These are phyloP conservation scores for Galerucella nymphaeae DNA, from an alignment of 2,888 invertebrate genomes.

Conservation along the genomic window DNA sequence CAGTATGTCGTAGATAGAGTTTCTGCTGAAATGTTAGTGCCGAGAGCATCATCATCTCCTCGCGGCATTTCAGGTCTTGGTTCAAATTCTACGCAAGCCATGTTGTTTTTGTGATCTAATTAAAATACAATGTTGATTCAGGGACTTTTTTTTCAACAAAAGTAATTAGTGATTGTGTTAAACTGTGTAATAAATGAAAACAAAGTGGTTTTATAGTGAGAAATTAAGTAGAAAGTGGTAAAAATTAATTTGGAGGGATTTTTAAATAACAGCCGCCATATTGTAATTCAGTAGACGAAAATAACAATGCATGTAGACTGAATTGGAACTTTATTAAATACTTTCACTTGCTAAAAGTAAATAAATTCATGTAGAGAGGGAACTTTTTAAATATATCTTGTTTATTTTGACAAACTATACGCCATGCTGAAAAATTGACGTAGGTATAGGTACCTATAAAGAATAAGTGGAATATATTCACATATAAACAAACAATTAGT, in stretches of 20 bases:
- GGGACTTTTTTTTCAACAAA: background rate
- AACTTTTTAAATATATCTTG: background rate
- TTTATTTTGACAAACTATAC: background rate
- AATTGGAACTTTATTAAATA: background rate
- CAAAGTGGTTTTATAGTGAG: background rate
- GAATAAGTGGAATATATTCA: too few relatives aligned
- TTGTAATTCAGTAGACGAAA: constrained; percentile 37
- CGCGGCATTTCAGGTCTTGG: constrained; percentile 18
- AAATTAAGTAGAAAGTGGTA: background rate
- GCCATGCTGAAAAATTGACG: too few relatives aligned
- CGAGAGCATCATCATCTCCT: constrained; percentile 24
- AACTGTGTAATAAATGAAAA: background rate
- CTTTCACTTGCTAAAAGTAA: background rate
- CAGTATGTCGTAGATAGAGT: constrained; percentile 16
- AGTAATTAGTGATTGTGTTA: constrained; percentile 1
- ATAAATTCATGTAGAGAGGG: background rate
- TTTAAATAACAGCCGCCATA: constrained; percentile 46
- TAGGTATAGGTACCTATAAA: too few relatives aligned
- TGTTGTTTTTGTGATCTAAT: constrained; percentile 30
- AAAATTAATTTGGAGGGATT: constrained; percentile 42
- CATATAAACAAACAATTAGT: too few relatives aligned
- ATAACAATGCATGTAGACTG: constrained; percentile 5
- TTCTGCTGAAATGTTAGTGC: constrained; percentile 17
- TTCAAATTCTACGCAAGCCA: constrained; percentile 29
- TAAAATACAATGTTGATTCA: constrained; percentile 20